Evolutionary conservation across 1,140 invertebrate genomes (phyloP).

Genomic region (Panulirus ornatus): DNA sequence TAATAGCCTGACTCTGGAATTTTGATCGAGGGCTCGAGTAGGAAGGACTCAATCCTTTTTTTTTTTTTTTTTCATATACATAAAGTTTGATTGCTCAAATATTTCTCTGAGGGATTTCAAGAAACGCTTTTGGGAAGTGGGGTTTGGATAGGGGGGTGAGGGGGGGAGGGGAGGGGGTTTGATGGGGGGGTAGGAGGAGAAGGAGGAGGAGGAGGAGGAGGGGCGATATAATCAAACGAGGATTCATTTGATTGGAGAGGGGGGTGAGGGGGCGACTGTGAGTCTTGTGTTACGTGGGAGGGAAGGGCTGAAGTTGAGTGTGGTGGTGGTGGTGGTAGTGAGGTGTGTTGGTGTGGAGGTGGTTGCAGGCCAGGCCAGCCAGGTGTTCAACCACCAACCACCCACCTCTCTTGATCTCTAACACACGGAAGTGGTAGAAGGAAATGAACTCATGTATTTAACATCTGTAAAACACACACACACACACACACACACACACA

Average conservation of each 20-base stretch:
- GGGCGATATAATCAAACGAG: slow-evolving; percentile 44
- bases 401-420: no score
- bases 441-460: background rate
- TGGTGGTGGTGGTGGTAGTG: no score
- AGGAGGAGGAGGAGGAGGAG: background rate
- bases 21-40: slow-evolving; percentile 11
- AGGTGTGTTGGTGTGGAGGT: background rate
- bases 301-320: no score
- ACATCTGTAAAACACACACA: no score
- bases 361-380: no score
- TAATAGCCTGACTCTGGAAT: slow-evolving; percentile 51
- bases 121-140: background rate
- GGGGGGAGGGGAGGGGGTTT: background rate
- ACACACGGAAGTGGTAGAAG: background rate
- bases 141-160: background rate
- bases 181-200: background rate
- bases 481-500: no score
- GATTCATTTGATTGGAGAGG: background rate
- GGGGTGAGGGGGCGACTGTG: background rate
- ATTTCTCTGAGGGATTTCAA: slow-evolving; percentile 48
- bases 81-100: slow-evolving; percentile 53
- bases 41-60: background rate
- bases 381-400: no score
- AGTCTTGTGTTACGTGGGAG: background rate
- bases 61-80: no score